Evolutionary conservation across 2,113 vertebrate species (phyloP), one percentile per base, ranked within the genome.

Genomic region (Hassar affinis): DNA sequence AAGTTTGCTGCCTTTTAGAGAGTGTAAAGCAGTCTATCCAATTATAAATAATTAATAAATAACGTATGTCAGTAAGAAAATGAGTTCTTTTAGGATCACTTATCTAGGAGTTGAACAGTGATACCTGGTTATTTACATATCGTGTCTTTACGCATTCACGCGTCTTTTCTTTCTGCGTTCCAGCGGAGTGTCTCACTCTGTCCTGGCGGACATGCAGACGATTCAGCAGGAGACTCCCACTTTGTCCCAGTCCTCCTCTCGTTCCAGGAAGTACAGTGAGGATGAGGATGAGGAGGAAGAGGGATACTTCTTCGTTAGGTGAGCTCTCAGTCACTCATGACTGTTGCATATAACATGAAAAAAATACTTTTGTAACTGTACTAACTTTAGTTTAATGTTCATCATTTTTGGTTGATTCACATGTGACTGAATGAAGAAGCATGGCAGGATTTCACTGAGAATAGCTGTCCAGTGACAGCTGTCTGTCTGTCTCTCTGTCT

Each of bases 151-250:
- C n/a, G n/a, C n/a, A n/a, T n/a, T n/a, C n/a, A n/a, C 27, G n/a
- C 27, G 1, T 72, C 22, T 51, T 10, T 83, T 9, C 3, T 1
- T 84, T 18, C 61, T 81, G 15, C 66, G 69, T 54, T 81, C 18
- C 77, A 99, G 98, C 77, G 96, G 94, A n/a, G 93, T 99, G 90
- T 99, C 98, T 56, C 98, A 99, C 87, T 99, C 98, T 0, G 96
- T 98, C 20, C 84, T 91, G 0, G 95, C 96, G 7, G 97, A 98
- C 85, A 96, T 99, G 97, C 95, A 97, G 83, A 98, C 93, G 9
- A 99, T 99, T 79, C 94, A 98, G 88, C 98, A 99, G 90, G 97
- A 98, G 83, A 93, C 86, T 0, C 97, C 97, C 0, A 61, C 82
- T 14, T 18, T 85, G 75, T 72, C 88, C 0, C 96, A 95, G 84